Percentiles rank a stretch among this genome's conserved stretches.
phyloP scores from a whole-genome alignment of 2,888 invertebrate genomes.

The Cordilura impudica region DNA sequence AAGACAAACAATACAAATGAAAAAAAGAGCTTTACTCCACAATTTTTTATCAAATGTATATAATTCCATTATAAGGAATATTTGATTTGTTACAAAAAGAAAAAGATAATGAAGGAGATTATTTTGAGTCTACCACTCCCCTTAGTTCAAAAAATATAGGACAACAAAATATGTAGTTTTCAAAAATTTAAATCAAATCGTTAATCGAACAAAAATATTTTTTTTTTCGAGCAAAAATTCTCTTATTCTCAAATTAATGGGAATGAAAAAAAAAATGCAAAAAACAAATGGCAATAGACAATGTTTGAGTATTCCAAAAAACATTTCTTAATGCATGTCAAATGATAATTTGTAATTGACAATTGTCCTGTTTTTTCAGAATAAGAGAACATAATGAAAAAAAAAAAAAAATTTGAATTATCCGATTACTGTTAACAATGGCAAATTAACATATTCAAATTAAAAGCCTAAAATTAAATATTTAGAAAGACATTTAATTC shows the following conservation, averaged over 20 bases:
- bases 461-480: not conserved
- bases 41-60: conserved; percentile 24
- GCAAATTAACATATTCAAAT: not conserved
- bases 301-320: no score
- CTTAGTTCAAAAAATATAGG: not conserved
- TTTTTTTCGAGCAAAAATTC: not conserved
- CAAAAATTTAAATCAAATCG: not conserved
- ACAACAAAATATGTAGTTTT: not conserved
- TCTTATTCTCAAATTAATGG: not conserved
- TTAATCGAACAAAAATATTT: not conserved
- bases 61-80: not conserved
- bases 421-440: not conserved
- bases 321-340: no score
- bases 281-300: not conserved
- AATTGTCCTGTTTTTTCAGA: no score
- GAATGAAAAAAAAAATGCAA: not conserved
- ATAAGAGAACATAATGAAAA: no score
- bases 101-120: conserved; percentile 11
- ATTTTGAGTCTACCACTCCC: conserved; percentile 1
- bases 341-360: no score
- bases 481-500: conserved; percentile 20
- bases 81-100: conserved; percentile 37
- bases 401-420: not conserved
- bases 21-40: conserved; percentile 45
- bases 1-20: conserved; percentile 63